Base-by-base conservation (phyloP, 2,113 vertebrate species). In the Amia ocellicauda region DNA sequence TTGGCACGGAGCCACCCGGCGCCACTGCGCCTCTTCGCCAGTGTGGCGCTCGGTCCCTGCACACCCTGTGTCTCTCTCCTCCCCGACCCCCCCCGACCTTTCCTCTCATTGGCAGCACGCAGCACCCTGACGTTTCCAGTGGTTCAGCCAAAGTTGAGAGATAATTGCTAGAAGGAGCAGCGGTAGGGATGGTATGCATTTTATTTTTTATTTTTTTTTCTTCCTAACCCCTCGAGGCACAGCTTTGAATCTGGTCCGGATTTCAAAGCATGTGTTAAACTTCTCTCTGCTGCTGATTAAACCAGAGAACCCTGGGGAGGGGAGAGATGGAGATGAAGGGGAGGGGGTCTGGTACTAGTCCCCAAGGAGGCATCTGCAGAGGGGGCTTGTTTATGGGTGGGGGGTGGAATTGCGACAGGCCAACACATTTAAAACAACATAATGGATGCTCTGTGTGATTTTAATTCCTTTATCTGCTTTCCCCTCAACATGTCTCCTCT, bases 71-170 rank as follows among this genome's bases (percentile, higher is more conserved):
- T 67, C 59, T 73, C 78, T 69, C 62, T n/a, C n/a, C n/a, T n/a
- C 72, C 62, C 62, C 13, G 72, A 74, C 82, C 83, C 85, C 85
- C 70, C 7, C 7, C 75, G 81, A 87, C 86, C 82, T 86, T 74
- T 86, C 68, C 76, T 72, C 74, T 17, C 70, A 68, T 83, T 87
- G 85, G 86, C 85, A 86, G 52, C 20, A 14, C 40, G 75, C 69
- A 73, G 74, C 13, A 78, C 78, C 83, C 80, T 88, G 86, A 87
- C 83, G 81, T 85, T 80, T 66, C 42, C 42, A 24, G 3, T 49
- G 73, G 89, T 85, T 88, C 90, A 89, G 88, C 85, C 85, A 87
- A 67, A 89, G 88, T 85, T 87, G 85, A 89, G 76, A 74, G 83
- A 85, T 77, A 75, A 83, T 85, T 85, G 73, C 69, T 72, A 69